Conservation (phyloP, 2,113 vertebrate genomes). For the Rostratula benghalensis region DNA sequence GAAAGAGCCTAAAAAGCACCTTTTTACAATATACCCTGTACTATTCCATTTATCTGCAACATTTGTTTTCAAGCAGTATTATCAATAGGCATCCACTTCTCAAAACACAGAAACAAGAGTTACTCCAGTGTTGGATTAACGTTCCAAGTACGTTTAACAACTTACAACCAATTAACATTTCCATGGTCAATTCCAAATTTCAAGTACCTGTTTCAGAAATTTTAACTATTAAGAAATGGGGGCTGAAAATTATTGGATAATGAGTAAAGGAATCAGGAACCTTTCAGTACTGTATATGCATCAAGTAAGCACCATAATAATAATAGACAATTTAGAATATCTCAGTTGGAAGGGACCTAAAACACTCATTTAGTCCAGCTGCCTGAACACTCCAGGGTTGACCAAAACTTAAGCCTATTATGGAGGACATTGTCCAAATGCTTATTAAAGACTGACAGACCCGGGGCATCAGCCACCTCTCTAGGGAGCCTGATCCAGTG, state of each 20-base stretch:
- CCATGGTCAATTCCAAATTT: conserved; percentile 16
- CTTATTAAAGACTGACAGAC: not conserved
- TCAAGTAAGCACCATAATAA: not conserved
- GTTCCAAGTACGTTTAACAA: not conserved
- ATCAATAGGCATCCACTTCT: not conserved
- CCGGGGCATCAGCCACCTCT: not conserved
- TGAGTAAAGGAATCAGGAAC: not conserved
- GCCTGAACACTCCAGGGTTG: not conserved
- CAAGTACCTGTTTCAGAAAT: conserved; percentile 36
- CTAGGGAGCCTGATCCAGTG: not conserved
- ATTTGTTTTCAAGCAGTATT: not conserved
- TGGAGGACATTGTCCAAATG: not conserved
- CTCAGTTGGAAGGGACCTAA: not conserved
- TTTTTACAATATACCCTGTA: not conserved
- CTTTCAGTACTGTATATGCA: not conserved
- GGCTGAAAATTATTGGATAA: not conserved
- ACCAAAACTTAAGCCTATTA: not conserved
- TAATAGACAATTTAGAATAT: not conserved
- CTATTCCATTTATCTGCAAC: not conserved
- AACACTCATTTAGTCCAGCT: not conserved
- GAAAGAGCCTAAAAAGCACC: not conserved
- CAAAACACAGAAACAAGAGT: not conserved
- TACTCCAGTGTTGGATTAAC: not conserved
- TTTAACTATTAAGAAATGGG: not conserved
- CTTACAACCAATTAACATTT: not conserved